Conservation (phyloP, 1,140 invertebrate genomes). For the Pseudomyrmex concolor region DNA sequence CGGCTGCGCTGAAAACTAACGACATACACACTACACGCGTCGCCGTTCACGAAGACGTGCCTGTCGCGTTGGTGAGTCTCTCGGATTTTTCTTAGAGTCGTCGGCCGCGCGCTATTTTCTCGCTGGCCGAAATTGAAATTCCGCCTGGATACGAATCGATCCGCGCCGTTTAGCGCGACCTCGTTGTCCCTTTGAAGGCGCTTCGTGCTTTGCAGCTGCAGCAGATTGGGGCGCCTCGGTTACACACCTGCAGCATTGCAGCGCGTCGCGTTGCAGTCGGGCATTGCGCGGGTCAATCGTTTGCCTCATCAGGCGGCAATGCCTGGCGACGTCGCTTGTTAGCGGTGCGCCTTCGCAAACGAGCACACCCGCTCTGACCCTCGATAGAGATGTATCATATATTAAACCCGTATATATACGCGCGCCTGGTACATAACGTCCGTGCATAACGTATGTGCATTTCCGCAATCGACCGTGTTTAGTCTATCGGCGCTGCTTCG, state of each 20-base stretch:
- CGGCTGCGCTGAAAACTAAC: too few relatives aligned
- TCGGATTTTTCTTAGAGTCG: background rate
- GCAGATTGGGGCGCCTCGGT: slow-evolving; percentile 28
- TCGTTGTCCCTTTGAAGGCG: slow-evolving; percentile 42
- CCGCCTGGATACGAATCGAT: slow-evolving; percentile 14
- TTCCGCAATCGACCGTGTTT: slow-evolving; percentile 39
- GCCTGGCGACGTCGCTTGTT: slow-evolving; percentile 30
- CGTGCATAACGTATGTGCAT: background rate
- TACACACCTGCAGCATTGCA: slow-evolving; percentile 33
- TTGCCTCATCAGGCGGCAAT: slow-evolving; percentile 36
- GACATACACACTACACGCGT: too few relatives aligned
- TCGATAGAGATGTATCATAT: slow-evolving; percentile 43
- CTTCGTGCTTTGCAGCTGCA: slow-evolving; percentile 22
- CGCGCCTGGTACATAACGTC: slow-evolving; percentile 3
- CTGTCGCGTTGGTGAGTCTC: background rate
- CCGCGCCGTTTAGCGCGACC: slow-evolving; percentile 38
- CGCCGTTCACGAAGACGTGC: background rate
- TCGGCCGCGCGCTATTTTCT: background rate
- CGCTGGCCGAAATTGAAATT: slow-evolving; percentile 28
- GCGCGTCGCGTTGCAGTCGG: background rate
- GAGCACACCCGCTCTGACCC: background rate
- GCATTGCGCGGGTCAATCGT: slow-evolving; percentile 42
- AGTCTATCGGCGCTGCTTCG: slow-evolving; percentile 31
- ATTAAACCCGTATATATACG: slow-evolving; percentile 16
- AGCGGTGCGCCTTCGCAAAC: slow-evolving; percentile 37